Conservation (phyloP, 92 coral and sea anemone species). For the Zoanthus solanderi region DNA sequence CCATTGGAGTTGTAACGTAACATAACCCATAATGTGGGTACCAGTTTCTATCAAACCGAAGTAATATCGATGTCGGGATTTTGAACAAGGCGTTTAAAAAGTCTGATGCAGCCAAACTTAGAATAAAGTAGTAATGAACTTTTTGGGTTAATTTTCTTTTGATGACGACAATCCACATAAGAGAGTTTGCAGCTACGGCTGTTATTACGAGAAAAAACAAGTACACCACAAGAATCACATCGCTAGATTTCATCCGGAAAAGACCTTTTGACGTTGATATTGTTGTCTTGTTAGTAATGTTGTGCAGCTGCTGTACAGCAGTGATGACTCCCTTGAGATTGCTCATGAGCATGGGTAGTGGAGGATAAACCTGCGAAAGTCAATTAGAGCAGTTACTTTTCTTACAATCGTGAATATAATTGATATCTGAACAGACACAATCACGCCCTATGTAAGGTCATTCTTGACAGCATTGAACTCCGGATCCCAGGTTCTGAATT, state of each 20-base stretch:
- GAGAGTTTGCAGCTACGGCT: constrained; percentile 79
- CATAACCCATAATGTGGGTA: constrained; percentile 89
- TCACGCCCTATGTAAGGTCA: too few species aligned
- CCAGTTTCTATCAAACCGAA: constrained; percentile 90
- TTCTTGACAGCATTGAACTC: too few species aligned
- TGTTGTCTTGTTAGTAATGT: constrained; percentile 54
- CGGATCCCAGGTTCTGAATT: too few species aligned
- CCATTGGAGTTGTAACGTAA: constrained; percentile 96
- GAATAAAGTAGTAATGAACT: constrained; percentile 91
- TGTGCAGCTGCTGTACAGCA: constrained; percentile 32
- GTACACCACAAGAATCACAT: constrained; percentile 75
- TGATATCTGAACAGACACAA: too few species aligned
- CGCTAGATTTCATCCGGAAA: constrained; percentile 57
- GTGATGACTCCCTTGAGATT: neutral
- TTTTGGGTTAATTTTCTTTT: constrained; percentile 82
- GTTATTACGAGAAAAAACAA: constrained; percentile 75
- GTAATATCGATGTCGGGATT: constrained; percentile 84
- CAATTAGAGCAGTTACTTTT: neutral
- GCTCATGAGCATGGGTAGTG: constrained; percentile 8
- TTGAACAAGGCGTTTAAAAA: constrained; percentile 88
- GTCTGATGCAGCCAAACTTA: constrained; percentile 84
- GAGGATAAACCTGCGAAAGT: neutral
- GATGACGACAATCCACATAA: constrained; percentile 76
- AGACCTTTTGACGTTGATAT: constrained; percentile 49
- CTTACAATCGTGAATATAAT: neutral